These are phyloP conservation scores for Triplophysa tibetana DNA, from an alignment of 2,113 vertebrate species.

Conservation along the genomic window DNA sequence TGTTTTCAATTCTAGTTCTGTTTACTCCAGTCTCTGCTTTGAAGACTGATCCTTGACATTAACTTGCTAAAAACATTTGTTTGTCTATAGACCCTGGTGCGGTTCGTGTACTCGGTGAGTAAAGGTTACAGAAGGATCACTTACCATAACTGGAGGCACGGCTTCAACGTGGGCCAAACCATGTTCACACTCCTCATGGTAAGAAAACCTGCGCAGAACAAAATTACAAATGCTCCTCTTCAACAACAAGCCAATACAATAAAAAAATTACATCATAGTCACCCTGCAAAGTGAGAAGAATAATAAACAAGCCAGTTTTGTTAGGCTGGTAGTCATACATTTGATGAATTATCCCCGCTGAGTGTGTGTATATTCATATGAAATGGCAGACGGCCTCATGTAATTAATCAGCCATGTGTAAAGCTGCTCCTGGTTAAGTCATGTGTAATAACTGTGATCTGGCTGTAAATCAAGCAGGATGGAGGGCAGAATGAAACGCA, in stretches of 20 bases:
- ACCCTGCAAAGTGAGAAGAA: neutral
- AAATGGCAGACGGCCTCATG: conserved; percentile 31
- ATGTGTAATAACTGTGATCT: conserved; percentile 42
- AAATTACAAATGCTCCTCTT: neutral
- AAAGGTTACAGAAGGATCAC: conserved; percentile 81
- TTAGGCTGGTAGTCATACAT: neutral
- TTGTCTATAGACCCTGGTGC: conserved; percentile 68
- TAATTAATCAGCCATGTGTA: conserved; percentile 44
- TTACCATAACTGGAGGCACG: conserved; percentile 84
- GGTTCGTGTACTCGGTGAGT: conserved; percentile 76
- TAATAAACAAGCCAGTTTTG: neutral
- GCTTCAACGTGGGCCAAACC: conserved; percentile 82
- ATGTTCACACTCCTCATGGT: conserved; percentile 82
- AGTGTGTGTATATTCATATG: neutral
- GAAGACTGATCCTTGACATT: too few species aligned
- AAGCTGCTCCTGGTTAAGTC: conserved; percentile 35
- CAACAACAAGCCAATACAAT: neutral
- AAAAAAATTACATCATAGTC: neutral
- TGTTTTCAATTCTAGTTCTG: neutral
- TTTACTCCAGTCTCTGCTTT: neutral
- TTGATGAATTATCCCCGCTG: conserved; percentile 23
- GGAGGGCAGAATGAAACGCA: conserved; percentile 13
- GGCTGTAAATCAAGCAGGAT: conserved; percentile 37
- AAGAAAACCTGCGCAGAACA: conserved; percentile 27
- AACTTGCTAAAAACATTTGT: neutral